phyloP scores from a whole-genome alignment of 2,113 vertebrate species.

The Heptranchias perlo region DNA sequence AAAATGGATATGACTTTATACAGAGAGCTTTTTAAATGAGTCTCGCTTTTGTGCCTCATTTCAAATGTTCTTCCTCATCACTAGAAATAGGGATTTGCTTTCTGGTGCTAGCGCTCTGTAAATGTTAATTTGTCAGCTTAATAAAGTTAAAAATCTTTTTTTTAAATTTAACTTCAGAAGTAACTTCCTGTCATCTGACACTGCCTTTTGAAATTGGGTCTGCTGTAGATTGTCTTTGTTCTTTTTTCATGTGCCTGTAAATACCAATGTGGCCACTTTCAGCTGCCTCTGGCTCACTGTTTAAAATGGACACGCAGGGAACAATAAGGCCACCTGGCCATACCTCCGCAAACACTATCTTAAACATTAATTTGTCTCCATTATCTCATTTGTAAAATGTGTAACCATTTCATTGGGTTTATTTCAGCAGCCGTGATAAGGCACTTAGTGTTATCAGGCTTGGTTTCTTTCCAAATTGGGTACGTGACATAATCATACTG shows the following conservation, averaged over 20 bases:
- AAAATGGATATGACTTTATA: slow-evolving; percentile 17
- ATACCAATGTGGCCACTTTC: not conserved
- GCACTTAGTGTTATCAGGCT: not conserved
- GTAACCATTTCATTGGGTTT: not conserved
- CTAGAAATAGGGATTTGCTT: not conserved
- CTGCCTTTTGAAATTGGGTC: not conserved
- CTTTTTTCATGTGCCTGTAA: not conserved
- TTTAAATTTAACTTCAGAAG: not conserved
- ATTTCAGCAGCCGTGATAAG: not conserved
- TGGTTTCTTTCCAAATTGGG: not conserved
- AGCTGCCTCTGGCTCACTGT: not conserved
- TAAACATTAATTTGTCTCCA: not conserved
- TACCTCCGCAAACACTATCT: not conserved
- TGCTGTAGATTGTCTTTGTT: not conserved
- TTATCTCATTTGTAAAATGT: not conserved
- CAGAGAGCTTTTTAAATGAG: not conserved
- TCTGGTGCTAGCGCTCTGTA: not conserved
- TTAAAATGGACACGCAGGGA: not conserved
- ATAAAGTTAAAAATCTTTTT: not conserved
- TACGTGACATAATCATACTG: not conserved
- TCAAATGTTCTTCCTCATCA: not conserved
- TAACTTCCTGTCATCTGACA: not conserved
- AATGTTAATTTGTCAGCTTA: not conserved
- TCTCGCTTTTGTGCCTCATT: too few species aligned
- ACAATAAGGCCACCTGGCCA: not conserved